Evolutionary conservation across 2,888 invertebrate genomes (phyloP).

Genomic region (Embidobia sp.): DNA sequence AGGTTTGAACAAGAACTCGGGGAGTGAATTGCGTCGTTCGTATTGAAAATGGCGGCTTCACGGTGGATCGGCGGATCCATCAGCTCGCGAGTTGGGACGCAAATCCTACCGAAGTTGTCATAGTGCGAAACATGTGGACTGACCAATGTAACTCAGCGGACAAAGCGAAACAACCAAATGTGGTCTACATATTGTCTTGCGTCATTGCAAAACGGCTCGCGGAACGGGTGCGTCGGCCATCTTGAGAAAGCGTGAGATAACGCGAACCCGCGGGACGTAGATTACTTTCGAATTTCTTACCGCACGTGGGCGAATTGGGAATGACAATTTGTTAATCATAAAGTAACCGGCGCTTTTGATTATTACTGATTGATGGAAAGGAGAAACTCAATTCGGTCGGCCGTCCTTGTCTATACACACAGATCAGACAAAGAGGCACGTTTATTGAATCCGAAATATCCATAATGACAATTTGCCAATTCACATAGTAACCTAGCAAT

Average conservation of each 20-base stretch:
- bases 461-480: neutral
- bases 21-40: neutral
- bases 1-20: too few relatives aligned
- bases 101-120: too few relatives aligned
- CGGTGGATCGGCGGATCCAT: neutral
- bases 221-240: constrained; percentile 67
- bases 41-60: constrained; percentile 1
- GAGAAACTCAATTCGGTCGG: constrained; percentile 21
- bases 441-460: too few relatives aligned
- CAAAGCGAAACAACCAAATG: constrained; percentile 66
- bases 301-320: constrained; percentile 60
- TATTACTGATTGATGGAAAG: constrained; percentile 29
- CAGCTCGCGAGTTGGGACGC: neutral
- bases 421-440: too few relatives aligned
- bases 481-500: neutral
- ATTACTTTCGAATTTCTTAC: constrained; percentile 68
- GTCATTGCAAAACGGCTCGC: constrained; percentile 67
- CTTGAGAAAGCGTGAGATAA: constrained; percentile 77
- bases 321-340: constrained; percentile 50
- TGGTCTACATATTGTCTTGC: constrained; percentile 69
- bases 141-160: neutral
- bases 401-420: neutral
- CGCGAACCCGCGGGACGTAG: constrained; percentile 57
- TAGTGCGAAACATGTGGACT: too few relatives aligned
- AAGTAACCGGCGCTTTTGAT: constrained; percentile 32